Percentiles rank a stretch among this genome's conserved stretches.
These are phyloP conservation scores for Lerista edwardsae DNA, from an alignment of 2,797 vertebrate species.

Conservation along the genomic window DNA sequence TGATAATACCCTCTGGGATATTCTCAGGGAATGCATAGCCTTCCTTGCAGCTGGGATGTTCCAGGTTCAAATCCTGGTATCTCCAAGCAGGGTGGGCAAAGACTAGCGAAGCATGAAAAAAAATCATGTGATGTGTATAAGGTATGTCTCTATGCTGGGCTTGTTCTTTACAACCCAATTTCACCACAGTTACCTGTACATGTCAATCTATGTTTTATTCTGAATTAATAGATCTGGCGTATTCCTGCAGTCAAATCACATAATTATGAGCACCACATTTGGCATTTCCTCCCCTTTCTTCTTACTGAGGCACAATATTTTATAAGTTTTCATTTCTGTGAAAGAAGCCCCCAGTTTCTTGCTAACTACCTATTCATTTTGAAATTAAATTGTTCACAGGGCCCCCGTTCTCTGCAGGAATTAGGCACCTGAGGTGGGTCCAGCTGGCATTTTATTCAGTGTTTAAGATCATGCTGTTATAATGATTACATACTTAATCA, in stretches of 20 bases:
- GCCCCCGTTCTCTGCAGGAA: constrained; percentile 19
- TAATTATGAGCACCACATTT: neutral
- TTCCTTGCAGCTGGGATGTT: too few species aligned
- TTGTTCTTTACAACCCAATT: neutral
- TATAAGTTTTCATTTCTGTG: neutral
- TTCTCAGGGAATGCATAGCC: too few species aligned
- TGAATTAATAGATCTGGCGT: neutral
- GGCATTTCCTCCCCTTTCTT: neutral
- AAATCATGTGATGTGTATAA: too few species aligned
- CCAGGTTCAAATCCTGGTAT: too few species aligned
- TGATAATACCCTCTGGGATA: neutral
- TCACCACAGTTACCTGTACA: neutral
- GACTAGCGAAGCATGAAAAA: too few species aligned
- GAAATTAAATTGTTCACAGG: constrained; percentile 42
- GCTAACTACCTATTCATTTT: constrained; percentile 30
- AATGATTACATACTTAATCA: constrained; percentile 24
- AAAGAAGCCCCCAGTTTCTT: neutral
- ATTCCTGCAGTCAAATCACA: neutral
- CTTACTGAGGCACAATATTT: neutral
- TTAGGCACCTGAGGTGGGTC: constrained; percentile 29
- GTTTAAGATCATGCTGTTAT: constrained; percentile 33
- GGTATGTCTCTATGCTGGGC: neutral
- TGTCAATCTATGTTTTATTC: neutral
- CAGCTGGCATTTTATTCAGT: constrained; percentile 39
- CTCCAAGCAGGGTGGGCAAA: too few species aligned